Evolutionary conservation across 92 coral and sea anemone genomes (phyloP).

Genomic region (Bergia sp.): DNA sequence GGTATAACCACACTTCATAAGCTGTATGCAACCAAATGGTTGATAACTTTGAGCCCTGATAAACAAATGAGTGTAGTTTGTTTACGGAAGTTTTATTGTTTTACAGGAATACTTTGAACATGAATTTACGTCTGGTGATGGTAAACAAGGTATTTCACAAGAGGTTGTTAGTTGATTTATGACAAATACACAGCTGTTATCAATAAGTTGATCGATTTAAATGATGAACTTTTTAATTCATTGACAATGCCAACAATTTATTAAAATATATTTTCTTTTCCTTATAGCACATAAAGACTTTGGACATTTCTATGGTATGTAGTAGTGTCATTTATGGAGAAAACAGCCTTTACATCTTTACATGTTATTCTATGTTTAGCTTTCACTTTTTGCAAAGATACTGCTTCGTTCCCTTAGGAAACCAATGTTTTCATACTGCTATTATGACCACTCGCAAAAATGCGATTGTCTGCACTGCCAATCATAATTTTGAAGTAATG

Average conservation of each 20-base stretch:
- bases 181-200: neutral
- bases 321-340: neutral
- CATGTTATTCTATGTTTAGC: neutral
- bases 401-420: too few species aligned
- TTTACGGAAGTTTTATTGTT: neutral
- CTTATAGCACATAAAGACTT: conserved; percentile 89
- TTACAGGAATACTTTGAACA: conserved; percentile 85
- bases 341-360: neutral
- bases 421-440: too few species aligned
- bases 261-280: neutral
- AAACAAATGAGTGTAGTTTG: neutral
- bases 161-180: too few species aligned
- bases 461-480: too few species aligned
- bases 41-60: neutral
- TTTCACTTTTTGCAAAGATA: too few species aligned
- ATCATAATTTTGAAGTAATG: too few species aligned
- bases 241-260: neutral
- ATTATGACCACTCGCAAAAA: too few species aligned
- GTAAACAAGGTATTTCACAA: conserved; percentile 84
- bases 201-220: neutral
- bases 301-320: conserved; percentile 97
- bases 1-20: neutral
- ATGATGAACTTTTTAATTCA: neutral
- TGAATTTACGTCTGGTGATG: conserved; percentile 98
- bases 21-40: neutral